Conservation (phyloP, 2,113 vertebrate genomes). For the Pitta sordida region DNA sequence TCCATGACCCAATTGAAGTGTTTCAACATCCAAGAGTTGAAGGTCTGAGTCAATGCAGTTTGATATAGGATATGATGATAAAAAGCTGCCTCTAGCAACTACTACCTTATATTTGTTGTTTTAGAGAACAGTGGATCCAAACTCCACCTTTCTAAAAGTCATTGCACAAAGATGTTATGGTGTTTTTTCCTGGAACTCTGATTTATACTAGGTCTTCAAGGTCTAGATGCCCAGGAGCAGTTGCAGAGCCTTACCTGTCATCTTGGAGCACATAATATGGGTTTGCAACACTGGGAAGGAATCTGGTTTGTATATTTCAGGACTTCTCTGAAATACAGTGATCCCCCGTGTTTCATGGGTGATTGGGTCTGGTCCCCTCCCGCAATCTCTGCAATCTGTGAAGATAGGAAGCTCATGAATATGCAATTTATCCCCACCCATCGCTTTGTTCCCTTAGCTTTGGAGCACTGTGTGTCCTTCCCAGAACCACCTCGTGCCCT, state of each 20-base stretch:
- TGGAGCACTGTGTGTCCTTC: too few species aligned
- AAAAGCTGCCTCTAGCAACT: slow-evolving; percentile 35
- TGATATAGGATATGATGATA: not conserved
- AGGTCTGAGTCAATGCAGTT: accelerated
- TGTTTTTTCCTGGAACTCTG: not conserved
- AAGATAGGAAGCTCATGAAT: too few species aligned
- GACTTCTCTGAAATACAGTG: accelerated
- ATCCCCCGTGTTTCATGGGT: too few species aligned
- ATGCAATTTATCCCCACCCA: too few species aligned
- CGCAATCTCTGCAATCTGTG: too few species aligned
- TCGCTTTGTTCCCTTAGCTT: too few species aligned
- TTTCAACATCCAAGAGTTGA: not conserved
- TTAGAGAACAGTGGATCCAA: not conserved
- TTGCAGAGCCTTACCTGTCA: not conserved
- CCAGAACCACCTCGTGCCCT: too few species aligned
- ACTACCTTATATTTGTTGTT: not conserved
- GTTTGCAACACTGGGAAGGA: accelerated
- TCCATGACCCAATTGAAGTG: accelerated
- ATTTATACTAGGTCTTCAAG: not conserved
- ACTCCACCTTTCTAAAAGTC: not conserved
- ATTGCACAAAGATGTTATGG: not conserved
- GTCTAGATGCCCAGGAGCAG: not conserved
- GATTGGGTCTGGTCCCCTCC: too few species aligned
- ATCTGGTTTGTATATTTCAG: not conserved
- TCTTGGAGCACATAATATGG: not conserved